Percentiles rank a stretch among this genome's conserved stretches.
Conservation (phyloP, 1,140 invertebrate genomes). For the Eriocheir sinensis region DNA sequence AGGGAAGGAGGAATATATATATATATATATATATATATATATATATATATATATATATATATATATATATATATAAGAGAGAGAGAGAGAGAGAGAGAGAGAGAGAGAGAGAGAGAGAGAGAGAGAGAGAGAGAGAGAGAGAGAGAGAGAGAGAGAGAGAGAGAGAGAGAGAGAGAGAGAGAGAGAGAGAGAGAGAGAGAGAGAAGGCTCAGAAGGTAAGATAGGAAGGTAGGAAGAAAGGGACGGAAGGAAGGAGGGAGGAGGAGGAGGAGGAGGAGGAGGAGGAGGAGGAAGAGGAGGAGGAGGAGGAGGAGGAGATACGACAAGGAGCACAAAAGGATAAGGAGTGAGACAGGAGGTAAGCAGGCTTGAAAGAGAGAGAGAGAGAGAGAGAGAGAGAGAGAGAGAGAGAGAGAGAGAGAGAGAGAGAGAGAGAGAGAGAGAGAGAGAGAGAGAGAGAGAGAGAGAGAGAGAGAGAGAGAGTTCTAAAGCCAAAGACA, state of each 20-base stretch:
- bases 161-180: constrained; percentile 40
- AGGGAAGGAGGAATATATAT: no score
- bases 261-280: background rate
- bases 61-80: no score
- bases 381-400: constrained; percentile 43
- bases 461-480: constrained; percentile 47
- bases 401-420: constrained; percentile 45
- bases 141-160: constrained; percentile 26
- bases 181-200: constrained; percentile 6
- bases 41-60: no score
- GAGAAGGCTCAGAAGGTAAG: no score
- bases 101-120: background rate
- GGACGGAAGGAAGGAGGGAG: background rate
- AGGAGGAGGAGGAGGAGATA: background rate
- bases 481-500: background rate
- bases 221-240: background rate
- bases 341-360: background rate
- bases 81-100: background rate
- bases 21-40: no score
- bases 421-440: constrained; percentile 29
- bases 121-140: constrained; percentile 27
- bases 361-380: background rate
- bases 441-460: constrained; percentile 47
- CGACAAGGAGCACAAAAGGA: background rate
- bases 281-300: background rate